These are phyloP conservation scores for Apocrypta bakeri DNA, from an alignment of 1,140 invertebrate species.

Conservation along the genomic window DNA sequence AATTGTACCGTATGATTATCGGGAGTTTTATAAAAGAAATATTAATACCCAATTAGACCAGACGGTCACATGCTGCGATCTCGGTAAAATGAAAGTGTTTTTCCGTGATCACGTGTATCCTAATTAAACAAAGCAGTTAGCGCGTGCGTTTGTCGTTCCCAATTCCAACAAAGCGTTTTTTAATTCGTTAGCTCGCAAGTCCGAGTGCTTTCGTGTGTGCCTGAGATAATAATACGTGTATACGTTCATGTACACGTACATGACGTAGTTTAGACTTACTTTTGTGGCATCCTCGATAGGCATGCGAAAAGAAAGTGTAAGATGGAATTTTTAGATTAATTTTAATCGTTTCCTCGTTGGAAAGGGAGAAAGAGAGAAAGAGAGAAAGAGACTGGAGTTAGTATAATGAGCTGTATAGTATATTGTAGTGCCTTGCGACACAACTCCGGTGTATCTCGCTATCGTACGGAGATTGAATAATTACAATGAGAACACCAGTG, in stretches of 20 bases:
- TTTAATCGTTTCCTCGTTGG: too few species aligned
- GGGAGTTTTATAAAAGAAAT: too few species aligned
- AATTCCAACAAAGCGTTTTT: slow-evolving; percentile 25
- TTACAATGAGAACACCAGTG: neutral
- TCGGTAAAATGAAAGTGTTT: slow-evolving; percentile 7
- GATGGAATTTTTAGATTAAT: neutral
- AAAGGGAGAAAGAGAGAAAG: too few species aligned
- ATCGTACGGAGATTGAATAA: too few species aligned
- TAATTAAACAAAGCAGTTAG: too few species aligned
- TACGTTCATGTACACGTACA: too few species aligned
- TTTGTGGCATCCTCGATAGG: slow-evolving; percentile 56
- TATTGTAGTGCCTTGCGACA: too few species aligned
- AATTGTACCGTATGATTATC: too few species aligned
- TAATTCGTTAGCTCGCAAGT: neutral
- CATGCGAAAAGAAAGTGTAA: slow-evolving; percentile 47
- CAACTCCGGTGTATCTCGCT: too few species aligned
- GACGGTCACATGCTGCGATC: neutral
- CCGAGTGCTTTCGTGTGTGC: neutral
- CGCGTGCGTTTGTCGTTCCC: neutral
- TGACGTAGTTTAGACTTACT: slow-evolving; percentile 54
- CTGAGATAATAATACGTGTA: too few species aligned
- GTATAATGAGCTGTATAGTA: too few species aligned
- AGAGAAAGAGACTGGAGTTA: too few species aligned
- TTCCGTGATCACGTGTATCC: neutral
- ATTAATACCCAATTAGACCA: slow-evolving; percentile 10